Percentiles rank a stretch among this genome's conserved stretches.
Evolutionary conservation across 2,113 vertebrate species (phyloP).

Genomic region (Rhynchopsitta pachyrhyncha): DNA sequence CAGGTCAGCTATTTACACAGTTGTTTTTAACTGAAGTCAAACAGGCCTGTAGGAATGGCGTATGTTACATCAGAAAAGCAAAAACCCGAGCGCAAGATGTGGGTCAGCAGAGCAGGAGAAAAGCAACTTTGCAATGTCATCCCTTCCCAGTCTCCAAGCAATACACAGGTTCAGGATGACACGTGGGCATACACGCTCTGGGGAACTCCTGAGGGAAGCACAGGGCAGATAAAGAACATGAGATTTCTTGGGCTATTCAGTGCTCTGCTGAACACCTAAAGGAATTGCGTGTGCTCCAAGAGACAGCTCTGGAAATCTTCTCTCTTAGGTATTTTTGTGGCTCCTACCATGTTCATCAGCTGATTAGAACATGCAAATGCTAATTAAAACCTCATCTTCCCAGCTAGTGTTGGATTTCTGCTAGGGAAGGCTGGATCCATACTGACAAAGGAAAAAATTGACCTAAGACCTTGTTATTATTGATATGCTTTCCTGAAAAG

Average conservation of each 20-base stretch:
- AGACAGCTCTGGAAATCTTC: neutral
- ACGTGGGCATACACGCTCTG: neutral
- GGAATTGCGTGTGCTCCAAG: neutral
- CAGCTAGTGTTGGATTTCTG: neutral
- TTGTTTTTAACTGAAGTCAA: neutral
- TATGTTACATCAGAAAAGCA: neutral
- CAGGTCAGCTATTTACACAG: too few relatives aligned
- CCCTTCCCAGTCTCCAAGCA: neutral
- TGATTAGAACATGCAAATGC: neutral
- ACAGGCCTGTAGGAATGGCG: neutral
- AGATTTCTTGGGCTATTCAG: neutral
- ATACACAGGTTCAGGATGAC: accelerated
- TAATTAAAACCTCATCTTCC: neutral
- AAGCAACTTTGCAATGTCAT: neutral
- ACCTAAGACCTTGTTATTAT: neutral
- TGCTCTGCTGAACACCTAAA: neutral
- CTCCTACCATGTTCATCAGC: neutral
- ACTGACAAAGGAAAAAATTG: neutral
- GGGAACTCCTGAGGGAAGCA: neutral
- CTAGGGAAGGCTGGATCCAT: neutral
- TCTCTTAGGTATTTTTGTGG: neutral
- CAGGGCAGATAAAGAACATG: neutral
- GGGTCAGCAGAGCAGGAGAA: neutral
- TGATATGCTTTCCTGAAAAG: neutral
- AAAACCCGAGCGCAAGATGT: neutral